These are phyloP conservation scores for Plodia interpunctella DNA, from an alignment of 1,140 invertebrate genomes.

Conservation along the genomic window DNA sequence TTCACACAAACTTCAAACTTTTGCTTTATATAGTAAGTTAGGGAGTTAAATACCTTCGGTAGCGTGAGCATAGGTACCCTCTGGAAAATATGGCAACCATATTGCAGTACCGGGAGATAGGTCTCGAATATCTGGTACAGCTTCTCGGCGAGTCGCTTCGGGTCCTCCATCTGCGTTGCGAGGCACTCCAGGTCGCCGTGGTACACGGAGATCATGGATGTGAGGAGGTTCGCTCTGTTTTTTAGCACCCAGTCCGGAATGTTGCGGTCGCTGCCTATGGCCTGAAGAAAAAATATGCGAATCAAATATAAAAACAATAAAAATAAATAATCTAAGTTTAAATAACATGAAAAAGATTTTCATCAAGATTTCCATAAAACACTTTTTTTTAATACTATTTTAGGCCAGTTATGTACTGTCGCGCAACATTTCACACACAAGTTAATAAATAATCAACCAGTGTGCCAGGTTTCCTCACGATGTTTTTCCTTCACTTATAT, in stretches of 20 bases:
- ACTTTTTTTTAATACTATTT: too few species aligned
- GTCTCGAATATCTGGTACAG: slow-evolving; percentile 90
- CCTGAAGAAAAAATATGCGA: slow-evolving; percentile 71
- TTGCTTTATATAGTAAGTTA: too few species aligned
- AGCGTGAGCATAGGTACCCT: slow-evolving; percentile 86
- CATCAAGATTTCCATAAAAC: too few species aligned
- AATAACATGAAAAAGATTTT: too few species aligned
- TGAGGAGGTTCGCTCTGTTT: slow-evolving; percentile 84
- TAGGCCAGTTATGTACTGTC: too few species aligned
- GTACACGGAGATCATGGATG: slow-evolving; percentile 86
- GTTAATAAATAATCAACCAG: too few species aligned
- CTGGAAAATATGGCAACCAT: slow-evolving; percentile 86
- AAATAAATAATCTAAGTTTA: too few species aligned
- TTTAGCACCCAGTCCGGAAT: slow-evolving; percentile 88
- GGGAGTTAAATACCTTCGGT: slow-evolving; percentile 88
- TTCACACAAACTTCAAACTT: too few species aligned
- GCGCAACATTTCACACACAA: too few species aligned
- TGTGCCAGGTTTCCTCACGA: too few species aligned
- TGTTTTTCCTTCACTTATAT: too few species aligned
- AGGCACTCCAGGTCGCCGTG: slow-evolving; percentile 86
- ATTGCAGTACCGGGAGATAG: slow-evolving; percentile 88
- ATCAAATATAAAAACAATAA: too few species aligned
- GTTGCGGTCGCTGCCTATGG: slow-evolving; percentile 90
- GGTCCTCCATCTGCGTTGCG: slow-evolving; percentile 79
- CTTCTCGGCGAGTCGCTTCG: slow-evolving; percentile 83